phyloP scores from a whole-genome alignment of 2,888 invertebrate genomes.

The Melieria omissa region DNA sequence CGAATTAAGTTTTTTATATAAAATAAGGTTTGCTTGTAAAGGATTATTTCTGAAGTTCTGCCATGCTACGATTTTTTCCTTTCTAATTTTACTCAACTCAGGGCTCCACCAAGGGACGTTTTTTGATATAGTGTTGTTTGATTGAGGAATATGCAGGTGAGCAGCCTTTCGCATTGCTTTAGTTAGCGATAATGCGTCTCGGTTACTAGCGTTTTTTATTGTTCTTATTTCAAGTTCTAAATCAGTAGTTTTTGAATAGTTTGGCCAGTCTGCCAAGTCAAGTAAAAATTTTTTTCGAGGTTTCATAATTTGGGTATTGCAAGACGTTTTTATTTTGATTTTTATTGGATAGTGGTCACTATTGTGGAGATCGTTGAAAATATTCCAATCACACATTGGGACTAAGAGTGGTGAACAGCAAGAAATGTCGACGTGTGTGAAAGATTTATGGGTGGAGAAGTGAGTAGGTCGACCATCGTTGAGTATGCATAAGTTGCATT shows the following conservation, averaged over 20 bases:
- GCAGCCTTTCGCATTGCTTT: slow-evolving; percentile 10
- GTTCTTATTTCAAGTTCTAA: not conserved
- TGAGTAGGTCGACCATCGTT: slow-evolving; percentile 38
- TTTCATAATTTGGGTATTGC: not conserved
- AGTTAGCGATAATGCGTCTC: slow-evolving; percentile 1
- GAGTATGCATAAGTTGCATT: slow-evolving; percentile 25
- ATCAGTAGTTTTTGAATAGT: not conserved
- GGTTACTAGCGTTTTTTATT: not conserved
- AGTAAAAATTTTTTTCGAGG: slow-evolving; percentile 16
- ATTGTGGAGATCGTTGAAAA: slow-evolving; percentile 27
- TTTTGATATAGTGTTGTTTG: not conserved
- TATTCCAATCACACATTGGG: slow-evolving; percentile 23
- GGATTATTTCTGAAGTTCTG: too few relatives aligned
- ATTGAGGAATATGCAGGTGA: slow-evolving; percentile 16
- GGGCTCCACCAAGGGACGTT: slow-evolving; percentile 14
- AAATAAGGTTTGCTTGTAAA: too few relatives aligned
- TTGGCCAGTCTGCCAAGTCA: slow-evolving; percentile 10
- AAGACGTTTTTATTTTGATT: slow-evolving; percentile 4
- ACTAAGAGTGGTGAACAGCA: slow-evolving; percentile 28
- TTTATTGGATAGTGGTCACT: slow-evolving; percentile 38
- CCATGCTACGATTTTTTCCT: too few relatives aligned
- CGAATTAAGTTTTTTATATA: too few relatives aligned
- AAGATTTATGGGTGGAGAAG: slow-evolving; percentile 33
- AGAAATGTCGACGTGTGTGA: slow-evolving; percentile 36
- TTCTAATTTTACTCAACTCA: slow-evolving; percentile 5